A percentile compares a stretch with the other conserved stretches of the same genome.
phyloP scores from a whole-genome alignment of 2,113 vertebrate genomes.

The Danio rerio region GRCz12tu NC_133186.1:23329001-23329500 shows the following conservation, averaged over 20 bases:
- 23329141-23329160: conserved; percentile 19
- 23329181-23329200: conserved; percentile 37
- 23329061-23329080: background rate
- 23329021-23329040: conserved; percentile 18
- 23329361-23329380: conserved; percentile 56
- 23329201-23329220: background rate
- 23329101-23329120: conserved; percentile 39
- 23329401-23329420: background rate
- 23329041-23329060: background rate
- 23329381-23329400: conserved; percentile 59
- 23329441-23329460: too few relatives aligned
- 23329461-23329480: too few relatives aligned
- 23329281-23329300: conserved; percentile 20
- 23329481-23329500: too few relatives aligned
- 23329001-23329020: conserved; percentile 16
- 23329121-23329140: conserved; percentile 45
- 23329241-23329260: conserved; percentile 20
- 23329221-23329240: conserved; percentile 32
- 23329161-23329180: conserved; percentile 36
- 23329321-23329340: too few relatives aligned
- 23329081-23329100: background rate
- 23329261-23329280: conserved; percentile 13
- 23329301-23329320: background rate
- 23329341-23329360: background rate
- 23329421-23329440: too few relatives aligned